Percentiles rank a stretch among this genome's conserved stretches.
phyloP scores from a whole-genome alignment of 2,797 vertebrate species.

The Lerista edwardsae region DNA sequence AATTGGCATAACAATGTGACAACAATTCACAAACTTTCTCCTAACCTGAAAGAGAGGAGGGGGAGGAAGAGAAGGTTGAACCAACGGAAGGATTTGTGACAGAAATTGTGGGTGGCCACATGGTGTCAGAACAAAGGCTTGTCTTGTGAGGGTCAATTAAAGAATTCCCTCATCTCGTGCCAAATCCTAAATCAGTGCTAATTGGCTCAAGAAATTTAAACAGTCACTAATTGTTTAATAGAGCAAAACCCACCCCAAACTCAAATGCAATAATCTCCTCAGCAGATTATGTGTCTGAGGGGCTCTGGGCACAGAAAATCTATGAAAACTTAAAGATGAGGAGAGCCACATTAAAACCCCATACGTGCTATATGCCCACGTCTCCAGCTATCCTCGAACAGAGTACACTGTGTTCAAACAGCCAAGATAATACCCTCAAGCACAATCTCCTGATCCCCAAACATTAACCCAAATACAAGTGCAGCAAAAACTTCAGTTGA shows the following conservation, averaged over 20 bases:
- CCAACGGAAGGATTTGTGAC: conserved; percentile 1
- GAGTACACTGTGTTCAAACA: background rate
- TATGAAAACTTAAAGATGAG: conserved; percentile 4
- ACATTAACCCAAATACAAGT: background rate
- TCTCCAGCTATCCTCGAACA: background rate
- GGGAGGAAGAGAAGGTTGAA: background rate
- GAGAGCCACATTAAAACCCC: background rate
- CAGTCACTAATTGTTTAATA: conserved; percentile 22
- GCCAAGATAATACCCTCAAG: background rate
- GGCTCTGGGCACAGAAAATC: background rate
- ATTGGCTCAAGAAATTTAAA: conserved; percentile 30
- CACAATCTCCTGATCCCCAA: conserved; percentile 1
- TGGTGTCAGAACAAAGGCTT: conserved; percentile 8
- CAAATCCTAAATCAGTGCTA: conserved; percentile 30
- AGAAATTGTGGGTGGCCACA: conserved; percentile 9
- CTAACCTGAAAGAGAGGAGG: background rate
- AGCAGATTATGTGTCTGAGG: background rate
- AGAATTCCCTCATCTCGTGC: conserved; percentile 21
- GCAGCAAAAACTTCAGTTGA: background rate
- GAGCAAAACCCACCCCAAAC: conserved; percentile 14
- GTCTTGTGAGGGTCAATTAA: conserved; percentile 26
- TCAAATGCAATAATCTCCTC: conserved; percentile 26
- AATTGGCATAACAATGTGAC: background rate
- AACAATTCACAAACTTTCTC: background rate
- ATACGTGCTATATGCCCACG: background rate